Percentiles rank a stretch among this genome's conserved stretches.
phyloP scores from a whole-genome alignment of 2,113 vertebrate genomes.

The Polypterus senegalus region DNA sequence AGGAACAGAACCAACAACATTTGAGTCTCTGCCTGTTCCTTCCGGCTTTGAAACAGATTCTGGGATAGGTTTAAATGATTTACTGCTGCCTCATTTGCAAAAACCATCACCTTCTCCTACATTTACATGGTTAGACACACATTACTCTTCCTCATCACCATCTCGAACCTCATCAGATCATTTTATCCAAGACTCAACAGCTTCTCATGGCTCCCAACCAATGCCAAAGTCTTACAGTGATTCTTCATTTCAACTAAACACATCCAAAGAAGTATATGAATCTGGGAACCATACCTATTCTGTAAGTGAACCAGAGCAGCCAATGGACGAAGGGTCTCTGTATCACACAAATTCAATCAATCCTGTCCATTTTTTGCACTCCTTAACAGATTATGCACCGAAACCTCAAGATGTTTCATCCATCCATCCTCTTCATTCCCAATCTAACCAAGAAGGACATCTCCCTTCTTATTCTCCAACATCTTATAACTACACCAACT shows the following conservation, averaged over 20 bases:
- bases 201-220: background rate
- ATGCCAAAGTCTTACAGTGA: background rate
- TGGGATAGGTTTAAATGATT: conserved; percentile 59
- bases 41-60: too few species aligned
- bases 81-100: conserved; percentile 37
- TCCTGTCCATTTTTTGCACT: too few species aligned
- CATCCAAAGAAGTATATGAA: background rate
- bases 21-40: conserved; percentile 37
- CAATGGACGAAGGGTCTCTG: background rate
- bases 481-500: too few species aligned
- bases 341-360: too few species aligned
- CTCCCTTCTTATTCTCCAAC: too few species aligned
- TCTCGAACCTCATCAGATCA: background rate
- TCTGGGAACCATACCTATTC: background rate
- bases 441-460: too few species aligned
- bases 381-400: too few species aligned
- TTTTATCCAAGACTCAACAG: background rate
- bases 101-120: conserved; percentile 39
- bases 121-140: conserved; percentile 47
- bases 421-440: too few species aligned
- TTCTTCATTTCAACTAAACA: background rate
- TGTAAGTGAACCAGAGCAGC: background rate
- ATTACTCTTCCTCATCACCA: background rate
- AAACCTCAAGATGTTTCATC: too few species aligned
- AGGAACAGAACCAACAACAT: conserved; percentile 40